Percentiles rank a stretch among this genome's conserved stretches.
phyloP scores from a whole-genome alignment of 2,888 invertebrate genomes.

The Epiblema foenella region DNA sequence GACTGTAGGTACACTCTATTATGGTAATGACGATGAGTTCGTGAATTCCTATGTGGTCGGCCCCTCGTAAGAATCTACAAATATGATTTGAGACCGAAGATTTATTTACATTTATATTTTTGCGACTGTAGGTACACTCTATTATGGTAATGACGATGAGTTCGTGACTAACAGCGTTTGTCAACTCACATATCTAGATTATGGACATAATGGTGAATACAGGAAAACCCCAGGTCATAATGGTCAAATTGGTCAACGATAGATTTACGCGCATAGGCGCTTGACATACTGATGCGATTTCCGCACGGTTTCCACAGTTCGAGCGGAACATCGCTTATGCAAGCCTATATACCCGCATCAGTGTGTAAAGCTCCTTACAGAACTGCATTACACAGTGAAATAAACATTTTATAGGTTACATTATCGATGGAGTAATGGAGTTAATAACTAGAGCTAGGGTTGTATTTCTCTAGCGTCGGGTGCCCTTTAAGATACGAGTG shows the following conservation, averaged over 20 bases:
- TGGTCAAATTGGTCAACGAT: constrained; percentile 15
- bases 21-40: neutral
- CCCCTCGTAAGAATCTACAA: no score
- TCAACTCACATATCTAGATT: constrained; percentile 4
- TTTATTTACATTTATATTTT: neutral
- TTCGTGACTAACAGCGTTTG: constrained; percentile 7
- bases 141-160: neutral
- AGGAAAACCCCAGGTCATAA: constrained; percentile 30
- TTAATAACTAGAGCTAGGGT: neutral
- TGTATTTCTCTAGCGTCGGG: no score
- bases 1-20: neutral
- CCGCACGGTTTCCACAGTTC: no score
- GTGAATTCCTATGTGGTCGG: no score
- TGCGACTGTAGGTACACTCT: neutral
- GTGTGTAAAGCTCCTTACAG: no score
- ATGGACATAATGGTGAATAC: constrained; percentile 14
- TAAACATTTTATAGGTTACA: constrained; percentile 1
- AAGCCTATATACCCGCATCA: no score
- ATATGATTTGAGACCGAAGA: neutral
- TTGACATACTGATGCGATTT: neutral
- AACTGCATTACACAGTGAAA: constrained; percentile 13
- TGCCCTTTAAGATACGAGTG: no score
- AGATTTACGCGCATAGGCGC: constrained; percentile 7
- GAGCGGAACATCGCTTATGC: no score
- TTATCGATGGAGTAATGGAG: neutral